Evolutionary conservation across 2,888 invertebrate genomes (phyloP).

Genomic region (Luffia ferchaultella): DNA sequence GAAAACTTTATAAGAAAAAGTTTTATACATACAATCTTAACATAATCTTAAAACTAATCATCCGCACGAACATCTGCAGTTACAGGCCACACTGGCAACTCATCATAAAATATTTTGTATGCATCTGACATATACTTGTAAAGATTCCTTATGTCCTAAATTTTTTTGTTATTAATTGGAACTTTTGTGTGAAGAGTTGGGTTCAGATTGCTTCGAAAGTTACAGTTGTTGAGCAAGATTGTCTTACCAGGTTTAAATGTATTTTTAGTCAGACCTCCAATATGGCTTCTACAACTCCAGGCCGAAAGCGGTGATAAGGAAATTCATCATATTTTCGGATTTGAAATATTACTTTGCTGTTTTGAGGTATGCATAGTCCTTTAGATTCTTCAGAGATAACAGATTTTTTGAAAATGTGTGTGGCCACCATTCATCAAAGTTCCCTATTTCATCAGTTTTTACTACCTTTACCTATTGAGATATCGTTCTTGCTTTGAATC

Average conservation of each 20-base stretch:
- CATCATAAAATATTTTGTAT: neutral
- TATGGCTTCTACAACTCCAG: slow-evolving; percentile 3
- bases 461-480: no score
- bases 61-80: neutral
- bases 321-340: neutral
- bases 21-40: neutral
- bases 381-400: neutral
- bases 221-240: neutral
- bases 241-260: slow-evolving; percentile 4
- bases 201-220: slow-evolving; percentile 4
- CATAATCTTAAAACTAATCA: neutral
- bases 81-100: neutral
- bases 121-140: slow-evolving; percentile 2
- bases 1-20: neutral
- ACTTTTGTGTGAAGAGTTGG: neutral
- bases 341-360: neutral
- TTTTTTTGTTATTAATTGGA: slow-evolving; percentile 1
- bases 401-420: neutral
- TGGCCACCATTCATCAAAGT: no score
- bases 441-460: no score
- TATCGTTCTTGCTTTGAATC: no score
- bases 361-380: slow-evolving; percentile 1
- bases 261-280: slow-evolving; percentile 1
- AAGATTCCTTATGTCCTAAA: neutral
- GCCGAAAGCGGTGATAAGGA: neutral